These are phyloP conservation scores for Dicrostonyx torquatus DNA, from an alignment of 2,797 vertebrate species.

Conservation along the genomic window DNA sequence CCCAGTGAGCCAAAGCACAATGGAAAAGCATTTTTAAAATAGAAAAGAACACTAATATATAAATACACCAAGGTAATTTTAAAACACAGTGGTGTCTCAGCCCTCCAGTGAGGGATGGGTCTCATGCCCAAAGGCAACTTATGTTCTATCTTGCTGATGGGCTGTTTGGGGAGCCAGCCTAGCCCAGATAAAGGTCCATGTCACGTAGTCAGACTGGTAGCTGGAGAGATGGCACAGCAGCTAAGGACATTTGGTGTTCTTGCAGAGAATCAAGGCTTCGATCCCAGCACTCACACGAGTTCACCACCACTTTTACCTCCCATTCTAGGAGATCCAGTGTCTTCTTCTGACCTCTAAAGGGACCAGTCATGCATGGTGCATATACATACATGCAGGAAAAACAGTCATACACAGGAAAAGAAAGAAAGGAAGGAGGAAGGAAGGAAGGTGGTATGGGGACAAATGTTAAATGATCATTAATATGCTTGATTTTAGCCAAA, in stretches of 20 bases:
- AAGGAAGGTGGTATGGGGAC: fast-evolving
- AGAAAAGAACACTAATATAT: slow-evolving; percentile 74
- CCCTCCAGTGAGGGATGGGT: neutral
- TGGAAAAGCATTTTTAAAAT: slow-evolving; percentile 73
- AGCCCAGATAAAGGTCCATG: neutral
- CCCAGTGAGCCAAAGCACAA: slow-evolving; percentile 71
- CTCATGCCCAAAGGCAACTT: neutral
- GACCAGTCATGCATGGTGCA: neutral
- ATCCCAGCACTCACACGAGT: neutral
- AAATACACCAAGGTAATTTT: slow-evolving; percentile 67
- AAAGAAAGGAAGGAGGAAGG: no score
- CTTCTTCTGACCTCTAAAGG: neutral
- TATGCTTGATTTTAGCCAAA: neutral
- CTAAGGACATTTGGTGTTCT: neutral
- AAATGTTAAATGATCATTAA: neutral
- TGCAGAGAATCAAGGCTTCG: neutral
- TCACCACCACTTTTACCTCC: neutral
- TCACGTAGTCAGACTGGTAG: neutral
- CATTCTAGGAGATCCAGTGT: neutral
- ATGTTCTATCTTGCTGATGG: neutral
- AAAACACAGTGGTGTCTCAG: neutral
- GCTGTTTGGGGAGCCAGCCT: neutral
- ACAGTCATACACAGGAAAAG: neutral
- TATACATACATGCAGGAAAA: neutral
- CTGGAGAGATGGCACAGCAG: neutral